Base-by-base conservation (phyloP, 2,888 invertebrate species). In the Fragum sueziense region DNA sequence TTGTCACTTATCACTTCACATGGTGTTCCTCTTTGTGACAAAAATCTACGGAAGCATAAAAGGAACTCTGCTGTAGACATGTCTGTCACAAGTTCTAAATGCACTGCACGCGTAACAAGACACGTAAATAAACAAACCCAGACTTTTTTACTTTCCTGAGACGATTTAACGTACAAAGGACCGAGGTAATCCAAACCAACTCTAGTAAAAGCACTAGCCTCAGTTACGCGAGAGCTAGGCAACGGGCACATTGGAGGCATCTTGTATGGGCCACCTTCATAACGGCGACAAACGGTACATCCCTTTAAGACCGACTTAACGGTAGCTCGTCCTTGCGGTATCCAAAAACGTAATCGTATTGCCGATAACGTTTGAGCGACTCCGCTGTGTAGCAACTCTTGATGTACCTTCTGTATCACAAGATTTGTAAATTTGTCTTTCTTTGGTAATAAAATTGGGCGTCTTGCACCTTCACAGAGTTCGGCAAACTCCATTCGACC, bases 101-200 rank as follows among this genome's bases (percentile, higher is more conserved):
- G 79, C 2, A 74, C 25, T 7, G 74, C 74, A 11, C 74, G 70
- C 1, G 71, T 74, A 17, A 74, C 70, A 0, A 67, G 41, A 17
- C 70, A 70, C 17, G 76, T 76, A 20, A 71, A 80, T 51, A 80
- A 70, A 41, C 80, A 80, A 11, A 81, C 47, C 77, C 80, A 80
- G 17, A 69, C 27, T 67, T 80, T 80, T 34, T 47, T 72, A 17
- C 17, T n/a, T 22, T 31, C 54, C 4, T 62, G 41, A 37, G n/a
- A n/a, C n/a, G 22, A 7, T 61, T 70, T 76, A 17, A 75, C 59
- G 33, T 37, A 34, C 27, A 80, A 25, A 61, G 80, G 76, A 11
- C 76, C 76, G 22, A 80, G 22, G 57, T 80, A 76, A 59, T 73
- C 76, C 0, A 80, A 3, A 22, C 76, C 76, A 22, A 41, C 47